Percentiles rank a stretch among this genome's conserved stretches.
phyloP scores from a whole-genome alignment of 2,888 invertebrate species.

The Ctena decussata region DNA sequence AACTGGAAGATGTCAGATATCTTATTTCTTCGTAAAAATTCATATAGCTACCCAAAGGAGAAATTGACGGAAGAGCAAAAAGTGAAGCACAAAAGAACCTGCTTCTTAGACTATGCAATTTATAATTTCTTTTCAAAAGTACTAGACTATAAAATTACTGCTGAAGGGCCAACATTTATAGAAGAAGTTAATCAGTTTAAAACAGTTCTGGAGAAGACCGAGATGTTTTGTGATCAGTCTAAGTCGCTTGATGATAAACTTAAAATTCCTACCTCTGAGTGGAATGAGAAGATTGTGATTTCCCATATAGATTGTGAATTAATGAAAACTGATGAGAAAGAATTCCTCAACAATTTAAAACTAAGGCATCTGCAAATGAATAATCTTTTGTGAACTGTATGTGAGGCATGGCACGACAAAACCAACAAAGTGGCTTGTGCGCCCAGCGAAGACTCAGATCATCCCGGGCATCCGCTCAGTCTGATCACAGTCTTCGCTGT shows the following conservation, averaged over 20 bases:
- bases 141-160: neutral
- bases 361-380: neutral
- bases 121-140: conserved; percentile 20
- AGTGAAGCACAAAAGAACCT: conserved; percentile 19
- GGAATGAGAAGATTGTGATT: conserved; percentile 29
- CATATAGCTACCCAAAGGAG: conserved; percentile 17
- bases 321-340: conserved; percentile 36
- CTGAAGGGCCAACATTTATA: neutral
- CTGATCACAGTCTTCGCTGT: too few species aligned
- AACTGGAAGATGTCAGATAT: conserved; percentile 46
- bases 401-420: too few species aligned
- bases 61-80: conserved; percentile 2
- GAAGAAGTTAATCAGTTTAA: conserved; percentile 23
- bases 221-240: conserved; percentile 10
- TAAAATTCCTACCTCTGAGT: conserved; percentile 15
- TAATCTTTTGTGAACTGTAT: too few species aligned
- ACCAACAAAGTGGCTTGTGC: too few species aligned
- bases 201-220: neutral
- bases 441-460: too few species aligned
- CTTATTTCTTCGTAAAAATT: conserved; percentile 31
- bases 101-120: conserved; percentile 46
- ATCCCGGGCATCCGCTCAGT: too few species aligned
- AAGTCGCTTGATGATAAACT: neutral
- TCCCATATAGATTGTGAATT: conserved; percentile 31
- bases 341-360: neutral